Base-by-base conservation (phyloP, 2,797 vertebrate species). In the Neoniphon sammara region DNA sequence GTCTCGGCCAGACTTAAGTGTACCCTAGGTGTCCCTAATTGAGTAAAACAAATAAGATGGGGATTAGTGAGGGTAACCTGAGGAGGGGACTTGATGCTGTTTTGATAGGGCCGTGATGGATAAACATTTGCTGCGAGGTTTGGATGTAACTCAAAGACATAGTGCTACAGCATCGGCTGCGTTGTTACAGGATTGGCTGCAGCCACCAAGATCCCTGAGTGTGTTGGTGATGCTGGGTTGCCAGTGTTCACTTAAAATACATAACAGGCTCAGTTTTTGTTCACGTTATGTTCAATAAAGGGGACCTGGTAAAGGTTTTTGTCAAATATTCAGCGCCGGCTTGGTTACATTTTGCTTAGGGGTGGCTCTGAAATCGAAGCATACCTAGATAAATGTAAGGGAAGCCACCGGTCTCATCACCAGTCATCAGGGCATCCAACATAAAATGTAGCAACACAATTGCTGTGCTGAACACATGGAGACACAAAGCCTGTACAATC, bases 1-100 rank as follows among this genome's bases (percentile, higher is more conserved):
- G 66, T 65, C 61, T 59, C 59, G 55, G 66, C 58, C 54, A 66
- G 73, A 72, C 82, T 84, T 82, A 76, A 72, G 73, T 71, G 77
- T 75, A 54, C 77, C 0, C 8, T 46, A 49, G 61, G 60, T 70
- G 70, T 69, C 53, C n/a, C 50, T 70, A 85, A 87, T 59, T 68
- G 72, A 80, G 60, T 66, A 59, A 86, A 54, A 78, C 44, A 54
- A 80, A 80, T 62, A 34, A 70, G 31, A 59, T 15, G 36, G 20
- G 27, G 58, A 17, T 58, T 31, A 58, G 27, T 20, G 17, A 42
- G 20, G 34, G 66, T 21, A 75, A 78, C 42, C 61, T 25, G 63
- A 74, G 15, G 52, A 66, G 5, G 3, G 21, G 7, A 7, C 23
- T 82, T 79, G 77, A 73, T 9, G 53, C 61, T 69, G 59, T 57